phyloP scores from a whole-genome alignment of 2,888 invertebrate species.

The Cactoblastis cactorum region DNA sequence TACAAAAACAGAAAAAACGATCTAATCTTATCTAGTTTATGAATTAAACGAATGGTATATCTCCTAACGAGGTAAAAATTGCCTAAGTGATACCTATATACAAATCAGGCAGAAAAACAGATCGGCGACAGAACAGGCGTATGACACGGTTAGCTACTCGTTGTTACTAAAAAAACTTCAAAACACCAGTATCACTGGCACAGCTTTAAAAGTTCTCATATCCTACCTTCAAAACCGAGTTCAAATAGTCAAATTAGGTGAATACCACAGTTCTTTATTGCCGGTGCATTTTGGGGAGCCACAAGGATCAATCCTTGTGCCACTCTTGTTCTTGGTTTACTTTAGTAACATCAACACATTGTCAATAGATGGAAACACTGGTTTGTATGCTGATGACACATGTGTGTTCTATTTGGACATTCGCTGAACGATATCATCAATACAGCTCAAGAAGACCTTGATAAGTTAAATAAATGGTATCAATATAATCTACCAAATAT shows the following conservation, averaged over 20 bases:
- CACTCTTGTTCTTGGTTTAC: slow-evolving; percentile 1
- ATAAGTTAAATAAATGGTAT: slow-evolving; percentile 20
- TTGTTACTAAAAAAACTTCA: slow-evolving; percentile 7
- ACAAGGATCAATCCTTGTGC: slow-evolving; percentile 9
- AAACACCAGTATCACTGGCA: neutral
- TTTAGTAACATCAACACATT: neutral
- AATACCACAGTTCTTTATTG: neutral
- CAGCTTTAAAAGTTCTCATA: neutral
- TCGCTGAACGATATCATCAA: slow-evolving; percentile 10
- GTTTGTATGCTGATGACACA: slow-evolving; percentile 13
- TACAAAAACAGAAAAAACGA: neutral
- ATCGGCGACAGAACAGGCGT: slow-evolving; percentile 9
- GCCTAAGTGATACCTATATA: neutral
- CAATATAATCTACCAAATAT: slow-evolving; percentile 20
- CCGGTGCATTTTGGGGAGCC: slow-evolving; percentile 7
- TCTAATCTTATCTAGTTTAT: neutral
- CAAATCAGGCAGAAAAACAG: neutral
- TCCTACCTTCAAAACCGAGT: slow-evolving; percentile 10
- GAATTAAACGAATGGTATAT: neutral
- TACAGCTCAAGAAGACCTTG: slow-evolving; percentile 20
- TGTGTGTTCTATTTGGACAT: slow-evolving; percentile 19
- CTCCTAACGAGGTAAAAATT: neutral
- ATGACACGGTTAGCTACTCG: slow-evolving; percentile 11
- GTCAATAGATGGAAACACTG: neutral
- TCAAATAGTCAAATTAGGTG: slow-evolving; percentile 3